Evolutionary conservation across 2,888 invertebrate genomes (phyloP).

Genomic region (Drosophila peninsularis): DNA sequence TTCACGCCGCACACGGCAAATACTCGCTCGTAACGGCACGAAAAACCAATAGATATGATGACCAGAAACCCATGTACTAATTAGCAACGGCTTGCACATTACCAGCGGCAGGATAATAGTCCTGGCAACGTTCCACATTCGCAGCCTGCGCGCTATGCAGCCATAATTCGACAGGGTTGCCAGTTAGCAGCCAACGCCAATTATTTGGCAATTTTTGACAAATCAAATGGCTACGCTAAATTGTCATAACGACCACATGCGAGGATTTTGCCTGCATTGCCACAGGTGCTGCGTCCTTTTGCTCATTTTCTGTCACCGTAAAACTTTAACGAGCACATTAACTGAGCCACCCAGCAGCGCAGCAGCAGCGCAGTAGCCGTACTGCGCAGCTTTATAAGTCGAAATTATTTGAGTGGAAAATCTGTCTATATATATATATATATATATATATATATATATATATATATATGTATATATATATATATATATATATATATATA

Average conservation of each 20-base stretch:
- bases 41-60: conserved; percentile 60
- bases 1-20: conserved; percentile 57
- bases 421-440: too few species aligned
- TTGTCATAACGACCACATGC: conserved; percentile 82
- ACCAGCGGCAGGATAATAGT: conserved; percentile 51
- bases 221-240: conserved; percentile 63
- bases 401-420: conserved; percentile 30
- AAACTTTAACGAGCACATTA: conserved; percentile 82
- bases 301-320: conserved; percentile 74
- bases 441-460: too few species aligned
- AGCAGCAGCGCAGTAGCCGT: conserved; percentile 15
- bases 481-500: too few species aligned
- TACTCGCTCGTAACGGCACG: conserved; percentile 9
- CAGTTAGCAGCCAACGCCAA: conserved; percentile 56
- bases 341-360: conserved; percentile 30
- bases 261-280: conserved; percentile 51
- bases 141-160: conserved; percentile 14
- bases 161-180: conserved; percentile 49
- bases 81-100: conserved; percentile 73
- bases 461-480: background rate
- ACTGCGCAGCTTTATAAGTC: conserved; percentile 35
- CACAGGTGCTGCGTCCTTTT: conserved; percentile 64
- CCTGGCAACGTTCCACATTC: conserved; percentile 51
- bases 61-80: conserved; percentile 58
- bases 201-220: conserved; percentile 82